Percentiles rank a stretch among this genome's conserved stretches.
Conservation (phyloP, 2,888 invertebrate species). For the Tipula unca region DNA sequence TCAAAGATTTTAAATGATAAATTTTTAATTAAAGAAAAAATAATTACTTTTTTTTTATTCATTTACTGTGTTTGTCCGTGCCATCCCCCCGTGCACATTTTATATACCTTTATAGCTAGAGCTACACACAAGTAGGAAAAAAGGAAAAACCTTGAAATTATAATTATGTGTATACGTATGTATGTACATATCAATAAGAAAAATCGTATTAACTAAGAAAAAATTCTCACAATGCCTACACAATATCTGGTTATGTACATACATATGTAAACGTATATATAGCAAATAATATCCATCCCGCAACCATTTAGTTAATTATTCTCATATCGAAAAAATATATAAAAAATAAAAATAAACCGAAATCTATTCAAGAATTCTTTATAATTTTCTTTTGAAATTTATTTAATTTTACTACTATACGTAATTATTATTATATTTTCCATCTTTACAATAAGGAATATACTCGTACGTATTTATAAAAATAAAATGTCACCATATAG, state of each 20-base stretch:
- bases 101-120: too few species aligned
- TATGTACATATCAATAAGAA: background rate
- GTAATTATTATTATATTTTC: background rate
- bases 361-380: background rate
- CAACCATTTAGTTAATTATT: background rate
- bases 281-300: background rate
- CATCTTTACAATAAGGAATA: background rate
- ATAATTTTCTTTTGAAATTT: background rate
- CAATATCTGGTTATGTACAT: background rate
- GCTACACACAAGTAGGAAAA: background rate
- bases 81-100: background rate
- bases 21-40: constrained; percentile 9
- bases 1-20: constrained; percentile 14
- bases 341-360: background rate
- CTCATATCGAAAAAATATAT: background rate
- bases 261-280: background rate
- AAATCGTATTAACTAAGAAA: background rate
- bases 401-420: background rate
- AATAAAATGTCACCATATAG: background rate
- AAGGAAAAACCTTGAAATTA: background rate
- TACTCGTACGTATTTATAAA: background rate
- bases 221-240: background rate
- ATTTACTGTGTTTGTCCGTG: background rate
- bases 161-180: constrained; percentile 14
- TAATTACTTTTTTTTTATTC: background rate